Conservation (phyloP, 1,140 invertebrate species). For the Leptinotarsa undecemlineata region DNA sequence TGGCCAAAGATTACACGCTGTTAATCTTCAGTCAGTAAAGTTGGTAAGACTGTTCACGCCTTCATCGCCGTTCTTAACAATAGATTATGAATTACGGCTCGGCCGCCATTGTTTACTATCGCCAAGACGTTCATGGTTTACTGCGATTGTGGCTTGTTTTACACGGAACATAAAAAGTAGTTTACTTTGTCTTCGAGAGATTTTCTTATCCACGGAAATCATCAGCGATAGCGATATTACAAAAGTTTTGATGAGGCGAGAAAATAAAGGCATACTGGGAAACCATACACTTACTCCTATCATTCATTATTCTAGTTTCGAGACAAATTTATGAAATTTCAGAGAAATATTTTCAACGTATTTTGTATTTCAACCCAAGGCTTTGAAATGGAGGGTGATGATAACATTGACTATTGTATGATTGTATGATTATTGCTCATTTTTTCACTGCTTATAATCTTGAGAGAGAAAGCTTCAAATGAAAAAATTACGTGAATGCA, state of each 20-base stretch:
- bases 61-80: slow-evolving; percentile 38
- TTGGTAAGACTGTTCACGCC: slow-evolving; percentile 47
- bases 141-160: slow-evolving; percentile 26
- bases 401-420: too few relatives aligned
- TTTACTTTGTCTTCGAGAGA: slow-evolving; percentile 24
- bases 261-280: too few relatives aligned
- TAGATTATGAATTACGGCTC: slow-evolving; percentile 43
- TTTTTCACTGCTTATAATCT: too few relatives aligned
- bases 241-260: neutral
- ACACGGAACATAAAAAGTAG: slow-evolving; percentile 24
- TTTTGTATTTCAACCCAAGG: too few relatives aligned
- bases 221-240: slow-evolving; percentile 16
- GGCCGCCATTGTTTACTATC: slow-evolving; percentile 34
- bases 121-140: slow-evolving; percentile 28
- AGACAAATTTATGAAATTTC: too few relatives aligned
- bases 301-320: too few relatives aligned
- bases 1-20: slow-evolving; percentile 44
- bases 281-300: too few relatives aligned
- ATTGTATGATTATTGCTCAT: too few relatives aligned
- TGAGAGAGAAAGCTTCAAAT: too few relatives aligned
- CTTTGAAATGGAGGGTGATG: too few relatives aligned
- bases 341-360: too few relatives aligned
- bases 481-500: too few relatives aligned
- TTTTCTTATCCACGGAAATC: slow-evolving; percentile 17
- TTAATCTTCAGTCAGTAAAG: slow-evolving; percentile 46